Percentiles rank a stretch among this genome's conserved stretches.
phyloP scores from a whole-genome alignment of 2,888 invertebrate genomes.

The Diogma glabrata region DNA sequence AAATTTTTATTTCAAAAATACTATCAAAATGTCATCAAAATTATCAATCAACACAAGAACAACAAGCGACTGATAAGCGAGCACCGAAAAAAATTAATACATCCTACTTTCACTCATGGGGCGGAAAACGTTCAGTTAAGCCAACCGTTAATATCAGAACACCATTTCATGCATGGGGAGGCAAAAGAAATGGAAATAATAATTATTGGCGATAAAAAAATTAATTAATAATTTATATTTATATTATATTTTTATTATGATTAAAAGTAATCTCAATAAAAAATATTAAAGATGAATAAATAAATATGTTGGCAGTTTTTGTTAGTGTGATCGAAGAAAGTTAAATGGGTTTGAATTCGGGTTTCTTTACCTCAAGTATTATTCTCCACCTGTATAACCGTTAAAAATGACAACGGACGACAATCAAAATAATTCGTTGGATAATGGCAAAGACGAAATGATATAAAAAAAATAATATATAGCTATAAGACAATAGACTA shows the following conservation, averaged over 20 bases:
- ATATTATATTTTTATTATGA: slow-evolving; percentile 2
- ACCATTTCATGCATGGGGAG: slow-evolving; percentile 16
- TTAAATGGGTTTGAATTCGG: too few species aligned
- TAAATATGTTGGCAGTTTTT: too few species aligned
- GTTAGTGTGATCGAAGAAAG: too few species aligned
- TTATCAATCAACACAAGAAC: neutral
- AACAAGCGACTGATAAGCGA: neutral
- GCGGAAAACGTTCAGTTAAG: slow-evolving; percentile 29
- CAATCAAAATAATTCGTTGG: too few species aligned
- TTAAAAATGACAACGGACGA: too few species aligned
- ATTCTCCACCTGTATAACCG: too few species aligned
- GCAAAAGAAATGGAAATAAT: slow-evolving; percentile 11
- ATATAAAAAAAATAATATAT: too few species aligned
- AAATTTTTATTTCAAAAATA: neutral
- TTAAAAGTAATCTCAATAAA: slow-evolving; percentile 1
- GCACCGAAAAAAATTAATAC: slow-evolving; percentile 24
- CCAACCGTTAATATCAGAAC: slow-evolving; percentile 14
- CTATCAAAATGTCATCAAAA: neutral
- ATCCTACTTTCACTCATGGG: slow-evolving; percentile 37
- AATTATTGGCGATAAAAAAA: slow-evolving; percentile 4
- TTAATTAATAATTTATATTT: neutral
- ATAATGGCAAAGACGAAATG: too few species aligned
- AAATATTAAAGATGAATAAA: too few species aligned
- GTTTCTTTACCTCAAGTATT: too few species aligned
- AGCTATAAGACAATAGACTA: too few species aligned